phyloP scores from a whole-genome alignment of 2,797 vertebrate genomes.

The Numenius phaeopus region DNA sequence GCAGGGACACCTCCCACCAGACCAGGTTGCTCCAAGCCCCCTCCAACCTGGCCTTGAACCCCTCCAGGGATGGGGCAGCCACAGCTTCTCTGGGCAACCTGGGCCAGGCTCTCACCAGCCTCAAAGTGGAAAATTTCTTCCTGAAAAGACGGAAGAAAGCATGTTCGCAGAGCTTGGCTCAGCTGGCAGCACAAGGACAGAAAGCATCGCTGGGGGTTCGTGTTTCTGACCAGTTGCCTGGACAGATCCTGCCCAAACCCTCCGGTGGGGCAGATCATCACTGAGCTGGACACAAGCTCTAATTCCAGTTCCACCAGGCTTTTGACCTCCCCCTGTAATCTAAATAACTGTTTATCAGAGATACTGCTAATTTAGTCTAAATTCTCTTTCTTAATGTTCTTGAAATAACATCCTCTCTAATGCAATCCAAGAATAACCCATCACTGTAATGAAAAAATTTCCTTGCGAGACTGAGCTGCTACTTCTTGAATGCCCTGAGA shows the following conservation, averaged over 20 bases:
- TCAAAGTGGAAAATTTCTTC: neutral
- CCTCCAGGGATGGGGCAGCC: neutral
- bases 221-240: neutral
- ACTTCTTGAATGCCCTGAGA: neutral
- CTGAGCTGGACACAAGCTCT: neutral
- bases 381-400: neutral
- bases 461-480: neutral
- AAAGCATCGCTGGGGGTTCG: rapidly evolving
- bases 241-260: neutral
- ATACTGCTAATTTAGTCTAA: neutral
- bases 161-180: neutral
- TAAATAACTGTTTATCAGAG: neutral
- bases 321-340: neutral
- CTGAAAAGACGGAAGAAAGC: neutral
- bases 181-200: neutral
- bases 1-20: neutral
- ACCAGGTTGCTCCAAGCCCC: neutral
- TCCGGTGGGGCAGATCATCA: too few relatives aligned
- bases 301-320: neutral
- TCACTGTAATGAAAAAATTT: neutral
- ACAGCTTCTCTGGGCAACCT: neutral
- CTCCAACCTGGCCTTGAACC: neutral
- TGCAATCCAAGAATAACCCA: neutral
- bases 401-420: neutral
- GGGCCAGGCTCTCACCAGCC: neutral